phyloP scores from a whole-genome alignment of 2,797 vertebrate genomes.

The Melanotaenia boesemani region DNA sequence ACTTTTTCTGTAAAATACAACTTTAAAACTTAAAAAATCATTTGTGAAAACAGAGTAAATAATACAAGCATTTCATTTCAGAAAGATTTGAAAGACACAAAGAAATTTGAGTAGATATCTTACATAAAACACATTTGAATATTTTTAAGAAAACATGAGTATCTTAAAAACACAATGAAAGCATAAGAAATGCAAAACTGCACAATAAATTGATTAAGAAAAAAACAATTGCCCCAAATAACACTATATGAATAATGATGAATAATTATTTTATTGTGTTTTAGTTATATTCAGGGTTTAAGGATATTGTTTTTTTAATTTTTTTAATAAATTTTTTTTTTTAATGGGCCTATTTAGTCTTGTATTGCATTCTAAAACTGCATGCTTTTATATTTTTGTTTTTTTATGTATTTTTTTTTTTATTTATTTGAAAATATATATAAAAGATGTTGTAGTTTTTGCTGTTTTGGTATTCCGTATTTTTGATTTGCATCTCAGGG shows the following conservation, averaged over 20 bases:
- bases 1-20: too few species aligned
- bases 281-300: too few species aligned
- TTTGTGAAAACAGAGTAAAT: too few species aligned
- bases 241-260: too few species aligned
- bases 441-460: neutral
- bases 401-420: neutral
- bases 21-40: too few species aligned
- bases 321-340: too few species aligned
- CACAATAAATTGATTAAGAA: neutral
- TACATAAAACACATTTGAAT: too few species aligned
- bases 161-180: neutral
- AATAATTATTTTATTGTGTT: too few species aligned
- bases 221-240: too few species aligned
- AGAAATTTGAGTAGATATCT: neutral
- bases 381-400: neutral
- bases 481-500: neutral
- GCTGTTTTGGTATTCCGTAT: neutral
- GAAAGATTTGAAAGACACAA: neutral
- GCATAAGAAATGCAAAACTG: neutral
- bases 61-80: too few species aligned
- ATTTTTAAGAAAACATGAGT: neutral
- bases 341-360: too few species aligned
- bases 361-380: neutral
- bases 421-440: neutral
- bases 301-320: too few species aligned